A percentile compares a stretch with the other conserved stretches of the same genome.
These are phyloP conservation scores for Spodoptera littoralis DNA, from an alignment of 2,888 invertebrate genomes.

Conservation along the genomic window DNA sequence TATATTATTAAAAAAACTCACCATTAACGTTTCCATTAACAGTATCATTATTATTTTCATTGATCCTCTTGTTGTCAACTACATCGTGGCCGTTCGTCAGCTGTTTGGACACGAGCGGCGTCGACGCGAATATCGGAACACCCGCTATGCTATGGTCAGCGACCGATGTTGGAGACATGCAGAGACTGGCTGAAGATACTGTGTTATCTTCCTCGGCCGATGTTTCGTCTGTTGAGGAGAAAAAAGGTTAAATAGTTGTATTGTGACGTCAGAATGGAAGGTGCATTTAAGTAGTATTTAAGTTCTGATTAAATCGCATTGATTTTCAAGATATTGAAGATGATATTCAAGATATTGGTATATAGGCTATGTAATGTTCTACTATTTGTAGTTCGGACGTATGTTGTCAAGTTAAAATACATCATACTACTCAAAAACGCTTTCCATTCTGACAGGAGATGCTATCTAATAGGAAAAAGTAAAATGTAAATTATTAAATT, in stretches of 20 bases:
- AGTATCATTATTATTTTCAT: constrained; percentile 65
- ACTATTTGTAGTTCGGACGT: no score
- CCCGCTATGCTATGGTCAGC: constrained; percentile 60
- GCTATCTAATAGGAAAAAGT: no score
- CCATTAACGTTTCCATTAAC: constrained; percentile 79
- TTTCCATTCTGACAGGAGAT: neutral
- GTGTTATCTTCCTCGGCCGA: constrained; percentile 78
- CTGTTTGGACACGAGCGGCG: constrained; percentile 58
- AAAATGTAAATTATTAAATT: no score
- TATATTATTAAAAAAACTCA: constrained; percentile 51
- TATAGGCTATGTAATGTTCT: no score
- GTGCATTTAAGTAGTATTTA: neutral
- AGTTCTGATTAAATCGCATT: neutral
- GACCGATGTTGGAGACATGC: constrained; percentile 75
- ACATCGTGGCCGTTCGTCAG: constrained; percentile 72
- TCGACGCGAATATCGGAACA: constrained; percentile 69
- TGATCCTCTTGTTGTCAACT: constrained; percentile 59
- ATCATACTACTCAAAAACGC: constrained; percentile 3
- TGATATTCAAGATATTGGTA: no score
- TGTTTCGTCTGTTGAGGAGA: constrained; percentile 68
- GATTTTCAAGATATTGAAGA: no score
- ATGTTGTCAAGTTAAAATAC: no score
- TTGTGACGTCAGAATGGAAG: neutral
- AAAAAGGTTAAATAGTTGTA: neutral
- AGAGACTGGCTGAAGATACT: constrained; percentile 81